phyloP scores from a whole-genome alignment of 1,140 invertebrate genomes.

The Oncopodura yosiiana region DNA sequence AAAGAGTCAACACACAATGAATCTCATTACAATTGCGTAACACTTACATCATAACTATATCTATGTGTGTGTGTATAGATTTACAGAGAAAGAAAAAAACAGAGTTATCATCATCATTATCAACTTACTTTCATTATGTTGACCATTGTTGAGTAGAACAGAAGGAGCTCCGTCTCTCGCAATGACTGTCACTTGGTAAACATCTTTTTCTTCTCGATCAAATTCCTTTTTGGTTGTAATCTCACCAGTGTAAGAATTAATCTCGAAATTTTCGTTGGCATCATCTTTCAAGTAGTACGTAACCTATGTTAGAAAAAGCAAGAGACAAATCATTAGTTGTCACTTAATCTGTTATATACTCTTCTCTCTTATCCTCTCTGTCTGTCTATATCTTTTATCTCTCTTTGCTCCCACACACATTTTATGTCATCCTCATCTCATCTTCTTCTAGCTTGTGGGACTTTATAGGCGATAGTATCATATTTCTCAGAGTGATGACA shows the following conservation, averaged over 20 bases:
- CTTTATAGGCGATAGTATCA: neutral
- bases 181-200: slow-evolving; percentile 72
- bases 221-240: slow-evolving; percentile 67
- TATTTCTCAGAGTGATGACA: too few species aligned
- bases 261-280: slow-evolving; percentile 59
- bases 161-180: slow-evolving; percentile 76
- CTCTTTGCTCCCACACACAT: neutral
- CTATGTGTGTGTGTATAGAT: neutral
- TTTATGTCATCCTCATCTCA: neutral
- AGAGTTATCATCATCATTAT: neutral
- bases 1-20: neutral
- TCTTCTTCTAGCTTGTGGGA: neutral
- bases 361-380: neutral
- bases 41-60: slow-evolving; percentile 36
- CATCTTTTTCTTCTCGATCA: slow-evolving; percentile 65
- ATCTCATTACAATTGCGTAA: neutral
- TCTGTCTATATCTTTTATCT: neutral
- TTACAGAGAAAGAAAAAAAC: slow-evolving; percentile 2
- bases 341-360: neutral
- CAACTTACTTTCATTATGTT: slow-evolving; percentile 36
- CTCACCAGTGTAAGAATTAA: slow-evolving; percentile 69
- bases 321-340: neutral
- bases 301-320: slow-evolving; percentile 42
- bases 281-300: slow-evolving; percentile 58
- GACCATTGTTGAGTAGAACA: slow-evolving; percentile 52